Evolutionary conservation across 2,888 invertebrate genomes (phyloP).

Genomic region (Beris morrisii): DNA sequence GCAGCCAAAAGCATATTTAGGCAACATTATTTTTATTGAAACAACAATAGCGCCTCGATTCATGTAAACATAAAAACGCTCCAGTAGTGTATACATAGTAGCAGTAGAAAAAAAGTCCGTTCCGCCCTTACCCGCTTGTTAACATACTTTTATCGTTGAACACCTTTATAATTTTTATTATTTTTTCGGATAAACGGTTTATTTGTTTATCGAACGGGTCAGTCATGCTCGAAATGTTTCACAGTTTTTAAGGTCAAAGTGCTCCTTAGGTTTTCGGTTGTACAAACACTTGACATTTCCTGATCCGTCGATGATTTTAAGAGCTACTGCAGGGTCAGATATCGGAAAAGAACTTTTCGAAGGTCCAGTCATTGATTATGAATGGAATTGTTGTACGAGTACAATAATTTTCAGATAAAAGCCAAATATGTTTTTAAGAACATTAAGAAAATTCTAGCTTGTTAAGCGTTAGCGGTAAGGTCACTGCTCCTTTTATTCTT

Average conservation of each 20-base stretch:
- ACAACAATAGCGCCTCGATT: neutral
- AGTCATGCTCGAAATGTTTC: neutral
- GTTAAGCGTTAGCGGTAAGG: no score
- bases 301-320: neutral
- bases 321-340: no score
- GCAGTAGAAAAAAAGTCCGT: slow-evolving; percentile 1
- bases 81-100: neutral
- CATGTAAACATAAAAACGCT: slow-evolving; percentile 6
- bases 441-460: no score
- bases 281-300: slow-evolving; percentile 12
- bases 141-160: slow-evolving; percentile 15
- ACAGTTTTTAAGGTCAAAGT: neutral
- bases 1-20: neutral
- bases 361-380: no score
- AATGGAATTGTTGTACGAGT: no score
- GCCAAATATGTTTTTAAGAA: no score
- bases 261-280: neutral
- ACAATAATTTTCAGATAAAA: no score
- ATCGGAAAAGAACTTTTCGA: no score
- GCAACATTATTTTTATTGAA: neutral
- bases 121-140: slow-evolving; percentile 11
- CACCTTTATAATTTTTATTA: neutral
- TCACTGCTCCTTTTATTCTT: no score
- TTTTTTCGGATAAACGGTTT: slow-evolving; percentile 1
- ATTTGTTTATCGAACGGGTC: neutral